Evolutionary conservation across 2,113 vertebrate species (phyloP).

Genomic region (Amphilophus citrinellus): DNA sequence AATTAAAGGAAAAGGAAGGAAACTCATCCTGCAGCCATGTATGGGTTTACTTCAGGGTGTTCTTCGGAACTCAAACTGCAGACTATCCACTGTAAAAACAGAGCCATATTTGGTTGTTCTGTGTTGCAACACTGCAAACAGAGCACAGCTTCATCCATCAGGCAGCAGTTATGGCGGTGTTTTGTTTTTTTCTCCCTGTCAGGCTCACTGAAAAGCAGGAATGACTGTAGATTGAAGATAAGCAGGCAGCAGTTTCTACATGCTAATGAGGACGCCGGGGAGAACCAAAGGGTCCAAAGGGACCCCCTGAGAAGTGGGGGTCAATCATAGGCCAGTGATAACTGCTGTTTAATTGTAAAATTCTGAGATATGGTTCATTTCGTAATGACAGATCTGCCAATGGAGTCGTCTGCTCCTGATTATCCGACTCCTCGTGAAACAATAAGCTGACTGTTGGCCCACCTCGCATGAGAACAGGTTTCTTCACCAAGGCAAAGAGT

Average conservation of each 20-base stretch:
- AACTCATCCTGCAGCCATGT: not conserved
- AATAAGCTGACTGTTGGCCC: not conserved
- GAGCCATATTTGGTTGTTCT: conserved; percentile 55
- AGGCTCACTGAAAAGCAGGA: conserved; percentile 45
- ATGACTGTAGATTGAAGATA: conserved; percentile 61
- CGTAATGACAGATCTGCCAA: not conserved
- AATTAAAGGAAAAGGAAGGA: not conserved
- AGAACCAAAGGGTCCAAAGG: not conserved
- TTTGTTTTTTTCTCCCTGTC: not conserved
- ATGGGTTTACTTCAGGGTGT: not conserved
- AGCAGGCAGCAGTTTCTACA: conserved; percentile 13
- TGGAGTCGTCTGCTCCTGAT: not conserved
- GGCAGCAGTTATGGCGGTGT: not conserved
- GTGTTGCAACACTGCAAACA: conserved; percentile 45
- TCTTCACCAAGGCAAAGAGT: not conserved
- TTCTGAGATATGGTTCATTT: not conserved
- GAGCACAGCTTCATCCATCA: not conserved
- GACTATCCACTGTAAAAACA: not conserved
- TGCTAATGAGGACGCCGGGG: conserved; percentile 69
- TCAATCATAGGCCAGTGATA: not conserved
- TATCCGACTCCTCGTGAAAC: not conserved
- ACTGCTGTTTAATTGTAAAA: not conserved
- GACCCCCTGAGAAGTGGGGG: not conserved
- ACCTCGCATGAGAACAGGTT: not conserved
- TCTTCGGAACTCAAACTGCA: not conserved